Percentiles rank a stretch among this genome's conserved stretches.
phyloP scores from a whole-genome alignment of 1,140 invertebrate genomes.

The silkworm (Bombyx mori) region DNA sequence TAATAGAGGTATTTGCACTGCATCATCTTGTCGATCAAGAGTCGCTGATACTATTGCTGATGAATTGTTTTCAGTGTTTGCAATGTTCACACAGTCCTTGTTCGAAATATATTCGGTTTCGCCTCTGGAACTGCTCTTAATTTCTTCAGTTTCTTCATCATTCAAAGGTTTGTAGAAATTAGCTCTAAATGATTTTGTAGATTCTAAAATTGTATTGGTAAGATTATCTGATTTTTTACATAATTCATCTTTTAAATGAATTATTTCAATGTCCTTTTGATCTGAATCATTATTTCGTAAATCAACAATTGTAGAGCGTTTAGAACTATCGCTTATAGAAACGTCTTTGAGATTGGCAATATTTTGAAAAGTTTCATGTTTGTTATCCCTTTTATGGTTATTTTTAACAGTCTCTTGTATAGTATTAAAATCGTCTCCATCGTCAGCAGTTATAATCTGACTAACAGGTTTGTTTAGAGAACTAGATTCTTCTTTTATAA shows the following conservation, averaged over 20 bases:
- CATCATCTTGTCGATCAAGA: slow-evolving; percentile 4
- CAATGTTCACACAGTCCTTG: too few relatives aligned
- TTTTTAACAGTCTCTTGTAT: neutral
- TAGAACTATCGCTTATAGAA: too few relatives aligned
- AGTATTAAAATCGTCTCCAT: neutral
- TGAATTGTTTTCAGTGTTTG: neutral
- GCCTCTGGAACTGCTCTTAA: neutral
- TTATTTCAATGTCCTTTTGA: neutral
- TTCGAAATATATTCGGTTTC: too few relatives aligned
- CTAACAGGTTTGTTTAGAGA: slow-evolving; percentile 4
- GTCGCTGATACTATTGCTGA: neutral
- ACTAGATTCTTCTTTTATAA: neutral
- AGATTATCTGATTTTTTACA: neutral
- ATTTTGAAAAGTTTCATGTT: neutral
- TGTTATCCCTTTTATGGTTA: neutral
- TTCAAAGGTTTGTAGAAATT: slow-evolving; percentile 37
- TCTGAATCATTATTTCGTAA: too few relatives aligned
- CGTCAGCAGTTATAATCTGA: neutral
- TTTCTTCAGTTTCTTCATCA: slow-evolving; percentile 5
- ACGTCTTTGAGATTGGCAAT: neutral
- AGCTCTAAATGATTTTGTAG: slow-evolving; percentile 14
- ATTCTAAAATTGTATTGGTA: neutral
- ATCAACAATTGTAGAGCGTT: too few relatives aligned
- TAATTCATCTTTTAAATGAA: neutral
- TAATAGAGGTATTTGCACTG: slow-evolving; percentile 44